These are phyloP conservation scores for Camptogramma bilineatum DNA, from an alignment of 2,888 invertebrate species.

Conservation along the genomic window DNA sequence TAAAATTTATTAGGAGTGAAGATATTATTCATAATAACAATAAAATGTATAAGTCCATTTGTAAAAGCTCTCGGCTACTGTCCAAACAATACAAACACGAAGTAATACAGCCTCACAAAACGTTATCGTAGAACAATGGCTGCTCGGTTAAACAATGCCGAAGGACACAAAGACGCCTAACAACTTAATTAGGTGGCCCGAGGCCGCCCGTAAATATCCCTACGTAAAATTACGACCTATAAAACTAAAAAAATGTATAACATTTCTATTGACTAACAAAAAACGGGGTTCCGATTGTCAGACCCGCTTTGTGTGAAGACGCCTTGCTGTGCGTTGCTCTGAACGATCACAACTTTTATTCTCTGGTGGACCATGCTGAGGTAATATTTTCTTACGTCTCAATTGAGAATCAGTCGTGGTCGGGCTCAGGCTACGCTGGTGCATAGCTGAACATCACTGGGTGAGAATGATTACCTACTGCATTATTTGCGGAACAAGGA, in stretches of 20 bases:
- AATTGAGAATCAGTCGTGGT: slow-evolving; percentile 47
- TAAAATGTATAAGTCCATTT: slow-evolving; percentile 51
- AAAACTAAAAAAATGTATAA: slow-evolving; percentile 83
- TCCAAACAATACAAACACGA: slow-evolving; percentile 70
- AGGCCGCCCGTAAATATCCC: slow-evolving; percentile 83
- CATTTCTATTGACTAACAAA: slow-evolving; percentile 84
- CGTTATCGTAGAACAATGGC: slow-evolving; percentile 74
- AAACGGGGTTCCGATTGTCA: slow-evolving; percentile 80
- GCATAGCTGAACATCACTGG: slow-evolving; percentile 47
- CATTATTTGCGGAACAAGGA: slow-evolving; percentile 60
- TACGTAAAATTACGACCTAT: slow-evolving; percentile 84
- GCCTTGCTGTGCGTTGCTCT: slow-evolving; percentile 70
- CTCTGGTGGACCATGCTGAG: slow-evolving; percentile 40
- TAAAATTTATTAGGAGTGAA: slow-evolving; percentile 26
- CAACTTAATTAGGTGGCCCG: slow-evolving; percentile 84
- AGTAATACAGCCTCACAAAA: slow-evolving; percentile 63
- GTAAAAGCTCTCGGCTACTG: slow-evolving; percentile 68
- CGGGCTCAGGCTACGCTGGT: slow-evolving; percentile 53
- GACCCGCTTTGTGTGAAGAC: slow-evolving; percentile 77
- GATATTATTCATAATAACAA: slow-evolving; percentile 36
- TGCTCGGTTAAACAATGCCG: slow-evolving; percentile 77
- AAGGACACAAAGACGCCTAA: slow-evolving; percentile 74
- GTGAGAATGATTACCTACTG: slow-evolving; percentile 57
- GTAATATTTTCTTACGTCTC: slow-evolving; percentile 41
- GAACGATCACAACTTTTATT: slow-evolving; percentile 55